Percentiles rank a stretch among this genome's conserved stretches.
Conservation (phyloP, 2,113 vertebrate species). For the Pangasianodon hypophthalmus region DNA sequence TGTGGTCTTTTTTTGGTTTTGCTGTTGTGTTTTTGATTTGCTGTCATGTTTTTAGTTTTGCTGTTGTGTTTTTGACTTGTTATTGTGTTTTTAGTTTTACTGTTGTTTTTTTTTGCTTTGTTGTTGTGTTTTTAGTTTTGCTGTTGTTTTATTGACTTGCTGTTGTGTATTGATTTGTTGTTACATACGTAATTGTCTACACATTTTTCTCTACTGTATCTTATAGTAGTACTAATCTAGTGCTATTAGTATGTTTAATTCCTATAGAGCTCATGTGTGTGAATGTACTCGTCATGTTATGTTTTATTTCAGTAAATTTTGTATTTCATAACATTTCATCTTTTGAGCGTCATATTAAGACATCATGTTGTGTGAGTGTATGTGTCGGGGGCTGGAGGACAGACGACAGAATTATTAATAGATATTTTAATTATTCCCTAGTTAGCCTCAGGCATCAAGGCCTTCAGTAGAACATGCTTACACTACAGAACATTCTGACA, state of each 20-base stretch:
- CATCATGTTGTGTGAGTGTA: slow-evolving; percentile 25
- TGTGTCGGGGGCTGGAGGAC: slow-evolving; percentile 28
- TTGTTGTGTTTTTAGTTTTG: not conserved
- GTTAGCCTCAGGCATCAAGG: slow-evolving; percentile 45
- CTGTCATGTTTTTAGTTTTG: not conserved
- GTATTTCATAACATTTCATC: slow-evolving; percentile 19
- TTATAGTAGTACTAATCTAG: not conserved
- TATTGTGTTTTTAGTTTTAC: not conserved
- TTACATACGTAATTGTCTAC: not conserved
- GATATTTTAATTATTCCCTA: slow-evolving; percentile 52
- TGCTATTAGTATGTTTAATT: not conserved
- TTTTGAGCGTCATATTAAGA: slow-evolving; percentile 27
- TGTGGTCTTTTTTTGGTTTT: not conserved
- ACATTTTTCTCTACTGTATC: not conserved
- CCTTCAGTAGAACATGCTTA: slow-evolving; percentile 51
- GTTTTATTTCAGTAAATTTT: not conserved
- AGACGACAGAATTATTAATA: slow-evolving; percentile 50
- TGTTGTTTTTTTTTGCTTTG: not conserved
- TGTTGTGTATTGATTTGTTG: not conserved
- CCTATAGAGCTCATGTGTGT: not conserved
- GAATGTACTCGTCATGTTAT: not conserved
- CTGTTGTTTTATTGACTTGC: not conserved
- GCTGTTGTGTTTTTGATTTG: not conserved
- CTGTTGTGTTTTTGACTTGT: not conserved
- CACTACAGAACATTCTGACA: slow-evolving; percentile 51